Evolutionary conservation across 1,140 invertebrate species (phyloP), one percentile per base, ranked within the genome.

Genomic region (Brachystomella parvula): DNA sequence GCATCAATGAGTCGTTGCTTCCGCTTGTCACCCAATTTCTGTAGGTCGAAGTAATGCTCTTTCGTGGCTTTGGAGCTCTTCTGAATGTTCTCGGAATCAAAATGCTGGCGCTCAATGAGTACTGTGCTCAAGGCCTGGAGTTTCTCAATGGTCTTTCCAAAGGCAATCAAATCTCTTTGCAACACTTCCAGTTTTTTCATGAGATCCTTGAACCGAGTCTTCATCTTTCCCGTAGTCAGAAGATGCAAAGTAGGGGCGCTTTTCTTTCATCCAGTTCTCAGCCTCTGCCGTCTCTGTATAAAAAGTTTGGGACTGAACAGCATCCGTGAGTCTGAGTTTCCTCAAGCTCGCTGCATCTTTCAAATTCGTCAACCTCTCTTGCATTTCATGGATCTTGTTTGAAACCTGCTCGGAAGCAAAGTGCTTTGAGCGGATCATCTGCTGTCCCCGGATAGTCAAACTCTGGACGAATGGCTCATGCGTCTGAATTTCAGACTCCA

Each of bases 261-360:
- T 89, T 73, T 94, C 92, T 47, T 83, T 81, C 66, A 95, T 86
- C 92, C 92, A 95, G 35, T 86, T 84, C 71, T 90, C 87, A 19
- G 89, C 89, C 79, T 96, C 92, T 35, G 84, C 82, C 29, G 87
- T 88, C 79, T 96, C 92, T 15, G 89, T 85, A 73, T 91, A 89
- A 76, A 92, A 93, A 83, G 87, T 87, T 77, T 95, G 89, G 28
- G 89, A 88, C 74, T 93, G 90, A 6, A 91, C 83, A 9, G 92
- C 87, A 75, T 94, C 91, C 6, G 88, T 79, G 1, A 96, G 79
- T 35, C 88, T 78, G 3, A 87, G 75, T 29, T 76, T 75, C 12
- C 90, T 77, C 3, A 88, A 82, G 64, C 85, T 86, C 0, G 89
- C 86, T 12, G 86, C 73, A 74, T 92, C 89, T 59, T 85, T 80